Evolutionary conservation across 2,888 invertebrate genomes (phyloP).

Genomic region (Pelosia muscerda): DNA sequence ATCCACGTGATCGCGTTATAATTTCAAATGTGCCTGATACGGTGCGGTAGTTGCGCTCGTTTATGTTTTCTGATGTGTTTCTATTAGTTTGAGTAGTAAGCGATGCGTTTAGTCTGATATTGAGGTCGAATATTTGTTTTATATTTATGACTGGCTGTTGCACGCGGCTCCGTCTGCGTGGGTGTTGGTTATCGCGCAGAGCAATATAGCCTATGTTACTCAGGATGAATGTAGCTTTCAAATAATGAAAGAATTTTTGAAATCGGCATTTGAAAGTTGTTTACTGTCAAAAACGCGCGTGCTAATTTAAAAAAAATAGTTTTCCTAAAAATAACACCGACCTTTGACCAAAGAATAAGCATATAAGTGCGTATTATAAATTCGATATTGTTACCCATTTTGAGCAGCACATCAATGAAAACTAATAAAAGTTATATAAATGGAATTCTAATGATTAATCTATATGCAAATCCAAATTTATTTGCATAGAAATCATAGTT

Average conservation of each 20-base stretch:
- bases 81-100: constrained; percentile 35
- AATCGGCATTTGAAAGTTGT: background rate
- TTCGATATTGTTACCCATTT: background rate
- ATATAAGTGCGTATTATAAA: background rate
- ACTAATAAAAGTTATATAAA: constrained; percentile 23
- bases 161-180: too few species aligned
- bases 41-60: constrained; percentile 17
- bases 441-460: constrained; percentile 20
- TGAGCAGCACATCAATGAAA: constrained; percentile 6
- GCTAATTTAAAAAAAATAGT: background rate
- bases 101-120: constrained; percentile 16
- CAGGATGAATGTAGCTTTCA: too few species aligned
- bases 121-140: constrained; percentile 22
- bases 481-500: constrained; percentile 18
- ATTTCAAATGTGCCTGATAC: constrained; percentile 54
- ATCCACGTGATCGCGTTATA: constrained; percentile 59
- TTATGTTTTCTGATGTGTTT: constrained; percentile 41
- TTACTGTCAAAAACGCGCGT: background rate
- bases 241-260: too few species aligned
- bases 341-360: constrained; percentile 3
- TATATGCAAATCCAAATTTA: constrained; percentile 20
- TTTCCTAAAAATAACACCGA: background rate
- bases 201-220: too few species aligned
- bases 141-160: background rate
- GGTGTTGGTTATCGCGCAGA: too few species aligned